Conservation (phyloP, 30 jellyfish, hydroid and myxozoan genomes). For the Morbakka virulenta region DNA sequence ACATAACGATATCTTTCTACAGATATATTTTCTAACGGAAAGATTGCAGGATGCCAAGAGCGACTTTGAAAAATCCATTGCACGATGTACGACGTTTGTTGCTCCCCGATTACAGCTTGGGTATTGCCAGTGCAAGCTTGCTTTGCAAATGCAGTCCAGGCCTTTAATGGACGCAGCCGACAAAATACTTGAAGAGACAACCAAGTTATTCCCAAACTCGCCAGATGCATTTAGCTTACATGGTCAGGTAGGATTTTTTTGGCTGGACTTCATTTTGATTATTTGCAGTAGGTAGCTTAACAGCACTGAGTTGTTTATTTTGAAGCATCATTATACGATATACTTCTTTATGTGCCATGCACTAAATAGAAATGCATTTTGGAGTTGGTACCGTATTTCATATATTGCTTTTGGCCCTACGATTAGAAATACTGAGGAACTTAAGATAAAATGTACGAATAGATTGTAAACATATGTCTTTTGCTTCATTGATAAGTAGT, state of each 20-base stretch:
- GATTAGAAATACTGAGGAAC: too few relatives aligned
- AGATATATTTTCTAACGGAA: slow-evolving; percentile 76
- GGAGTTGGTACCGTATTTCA: too few relatives aligned
- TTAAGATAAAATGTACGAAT: too few relatives aligned
- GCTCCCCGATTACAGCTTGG: slow-evolving; percentile 88
- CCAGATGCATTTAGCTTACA: slow-evolving; percentile 90
- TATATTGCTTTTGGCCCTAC: too few relatives aligned
- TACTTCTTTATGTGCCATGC: too few relatives aligned
- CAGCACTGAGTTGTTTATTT: too few relatives aligned
- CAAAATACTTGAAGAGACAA: slow-evolving; percentile 72
- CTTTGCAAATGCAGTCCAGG: slow-evolving; percentile 66
- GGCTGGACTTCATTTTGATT: too few relatives aligned
- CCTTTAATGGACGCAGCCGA: slow-evolving; percentile 79
- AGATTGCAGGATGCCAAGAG: slow-evolving; percentile 62
- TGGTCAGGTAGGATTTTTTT: slow-evolving; percentile 67
- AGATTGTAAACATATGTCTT: too few relatives aligned
- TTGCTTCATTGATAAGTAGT: too few relatives aligned
- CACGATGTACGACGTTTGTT: slow-evolving; percentile 48
- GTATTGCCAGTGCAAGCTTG: slow-evolving; percentile 72
- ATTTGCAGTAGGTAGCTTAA: too few relatives aligned
- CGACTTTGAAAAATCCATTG: slow-evolving; percentile 80
- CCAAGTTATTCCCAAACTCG: slow-evolving; percentile 62
- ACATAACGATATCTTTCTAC: background rate
- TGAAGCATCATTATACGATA: too few relatives aligned
- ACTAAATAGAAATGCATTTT: too few relatives aligned